Base-by-base conservation (phyloP, 2,797 vertebrate genomes). In the Chiroxiphia lanceolata region DNA sequence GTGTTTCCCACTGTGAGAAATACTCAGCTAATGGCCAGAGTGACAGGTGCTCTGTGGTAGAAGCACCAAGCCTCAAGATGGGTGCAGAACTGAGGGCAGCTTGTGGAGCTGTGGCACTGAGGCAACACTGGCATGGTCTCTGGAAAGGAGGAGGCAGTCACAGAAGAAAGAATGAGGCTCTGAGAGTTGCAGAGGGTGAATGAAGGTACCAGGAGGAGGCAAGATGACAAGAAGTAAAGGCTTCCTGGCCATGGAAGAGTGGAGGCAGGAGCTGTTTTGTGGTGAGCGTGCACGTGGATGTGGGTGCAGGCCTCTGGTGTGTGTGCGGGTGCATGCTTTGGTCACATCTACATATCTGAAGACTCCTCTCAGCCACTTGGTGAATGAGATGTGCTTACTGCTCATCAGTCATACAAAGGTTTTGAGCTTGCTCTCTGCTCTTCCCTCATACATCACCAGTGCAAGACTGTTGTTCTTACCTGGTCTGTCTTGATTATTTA, bases 221-320 rank as follows among this genome's bases (percentile, higher is more conserved):
- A 61, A 26, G 54, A 38, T 0, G 0, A 14, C 60, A 70, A 70
- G 68, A 82, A 18, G 2, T 57, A 29, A 53, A 72, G 51, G 51
- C n/a, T 71, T 56, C 56, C 38, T 48, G 50, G 20, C 72, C 3
- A 0, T 25, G 44, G 13, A 6, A 36, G 50, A 59, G 12, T 1
- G 0, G 48, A 80, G 33, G 25, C 45, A 65, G 29, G 18, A 23
- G 18, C 36, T 89, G 51, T 29, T 79, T 63, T 20, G 36, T 34
- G 40, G 42, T 17, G 5, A 36, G n/a, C 0, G 0, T 57, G 50
- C 7, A 13, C 1, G 0, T 48, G 44, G 51, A 38, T 1, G 1
- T 42, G 23, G 40, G 25, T 34, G 6, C 33, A 36, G 26, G 48
- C 11, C n/a, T 31, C 19, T 45, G 40, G 14, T 18, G 34, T 2